These are phyloP conservation scores for Gadopsis bispinosus DNA, from an alignment of 2,797 vertebrate genomes.

Conservation along the genomic window DNA sequence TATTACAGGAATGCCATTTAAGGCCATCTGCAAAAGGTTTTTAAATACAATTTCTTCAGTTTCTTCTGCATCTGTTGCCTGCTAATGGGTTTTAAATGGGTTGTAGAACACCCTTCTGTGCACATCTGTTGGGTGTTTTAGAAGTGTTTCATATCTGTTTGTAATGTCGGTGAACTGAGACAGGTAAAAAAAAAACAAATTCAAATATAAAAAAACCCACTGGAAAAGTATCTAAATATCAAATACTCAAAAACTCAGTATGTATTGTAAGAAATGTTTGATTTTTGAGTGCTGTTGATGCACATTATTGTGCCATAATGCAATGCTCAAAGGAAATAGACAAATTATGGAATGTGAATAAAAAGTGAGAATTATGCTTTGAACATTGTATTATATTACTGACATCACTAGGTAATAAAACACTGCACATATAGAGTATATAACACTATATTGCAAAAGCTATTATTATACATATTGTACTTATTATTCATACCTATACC, in stretches of 20 bases:
- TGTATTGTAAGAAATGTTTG: no score
- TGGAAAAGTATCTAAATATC: not conserved
- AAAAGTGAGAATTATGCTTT: not conserved
- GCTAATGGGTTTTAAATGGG: conserved; percentile 6
- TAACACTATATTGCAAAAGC: no score
- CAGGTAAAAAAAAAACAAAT: not conserved
- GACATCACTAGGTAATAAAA: not conserved
- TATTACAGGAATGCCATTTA: not conserved
- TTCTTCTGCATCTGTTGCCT: conserved; percentile 18
- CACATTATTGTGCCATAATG: not conserved
- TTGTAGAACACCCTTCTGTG: not conserved
- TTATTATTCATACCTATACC: no score
- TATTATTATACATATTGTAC: no score
- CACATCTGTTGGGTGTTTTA: conserved; percentile 13
- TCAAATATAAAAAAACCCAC: no score
- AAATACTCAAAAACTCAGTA: not conserved
- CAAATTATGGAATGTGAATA: no score
- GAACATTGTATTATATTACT: not conserved
- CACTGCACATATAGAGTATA: no score
- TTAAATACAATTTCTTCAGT: conserved; percentile 24
- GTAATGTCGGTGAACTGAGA: not conserved
- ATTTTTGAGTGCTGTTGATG: not conserved
- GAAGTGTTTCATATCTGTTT: not conserved
- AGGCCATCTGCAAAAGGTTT: conserved; percentile 16
- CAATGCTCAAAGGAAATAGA: not conserved